A percentile compares a stretch with the other conserved stretches of the same genome.
Conservation (phyloP, 30 jellyfish, hydroid and myxozoan species). For the Pseudorhiza aurosa region DNA sequence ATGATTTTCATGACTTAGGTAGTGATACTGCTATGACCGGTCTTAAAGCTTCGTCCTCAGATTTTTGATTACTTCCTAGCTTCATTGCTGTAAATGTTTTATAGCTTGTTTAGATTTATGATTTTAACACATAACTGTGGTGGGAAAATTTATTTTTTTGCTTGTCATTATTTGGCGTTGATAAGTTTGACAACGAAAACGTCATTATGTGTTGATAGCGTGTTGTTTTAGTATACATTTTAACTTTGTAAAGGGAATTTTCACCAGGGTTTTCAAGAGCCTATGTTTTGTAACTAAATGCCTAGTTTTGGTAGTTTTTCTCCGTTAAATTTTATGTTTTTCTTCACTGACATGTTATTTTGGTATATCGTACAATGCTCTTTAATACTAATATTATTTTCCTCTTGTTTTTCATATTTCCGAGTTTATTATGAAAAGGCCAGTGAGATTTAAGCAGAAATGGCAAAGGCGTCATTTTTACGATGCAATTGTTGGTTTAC, state of each 20-base stretch:
- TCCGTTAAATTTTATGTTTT: slow-evolving; percentile 71
- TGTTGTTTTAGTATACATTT: slow-evolving; percentile 80
- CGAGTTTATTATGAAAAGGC: slow-evolving; percentile 57
- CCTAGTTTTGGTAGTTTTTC: slow-evolving; percentile 92
- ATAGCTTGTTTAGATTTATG: slow-evolving; percentile 57
- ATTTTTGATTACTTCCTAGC: slow-evolving; percentile 50
- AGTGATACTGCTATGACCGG: no score
- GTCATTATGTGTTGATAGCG: slow-evolving; percentile 61
- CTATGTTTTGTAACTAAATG: slow-evolving; percentile 89
- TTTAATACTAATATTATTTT: slow-evolving; percentile 63
- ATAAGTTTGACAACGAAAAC: slow-evolving; percentile 56
- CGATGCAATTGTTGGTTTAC: slow-evolving; percentile 67
- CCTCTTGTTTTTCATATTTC: slow-evolving; percentile 68
- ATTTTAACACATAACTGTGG: slow-evolving; percentile 48
- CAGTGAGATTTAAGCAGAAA: slow-evolving; percentile 68
- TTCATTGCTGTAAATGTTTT: slow-evolving; percentile 72
- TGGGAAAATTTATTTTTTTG: slow-evolving; percentile 72
- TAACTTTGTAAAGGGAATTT: slow-evolving; percentile 90
- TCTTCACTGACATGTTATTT: slow-evolving; percentile 69
- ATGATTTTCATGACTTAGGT: no score
- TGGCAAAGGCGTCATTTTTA: slow-evolving; percentile 64
- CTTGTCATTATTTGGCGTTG: slow-evolving; percentile 58
- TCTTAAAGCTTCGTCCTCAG: no score
- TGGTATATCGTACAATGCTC: slow-evolving; percentile 71
- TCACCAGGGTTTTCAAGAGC: slow-evolving; percentile 95